Conservation (phyloP, 2,113 vertebrate genomes). For the Buteo buteo region DNA sequence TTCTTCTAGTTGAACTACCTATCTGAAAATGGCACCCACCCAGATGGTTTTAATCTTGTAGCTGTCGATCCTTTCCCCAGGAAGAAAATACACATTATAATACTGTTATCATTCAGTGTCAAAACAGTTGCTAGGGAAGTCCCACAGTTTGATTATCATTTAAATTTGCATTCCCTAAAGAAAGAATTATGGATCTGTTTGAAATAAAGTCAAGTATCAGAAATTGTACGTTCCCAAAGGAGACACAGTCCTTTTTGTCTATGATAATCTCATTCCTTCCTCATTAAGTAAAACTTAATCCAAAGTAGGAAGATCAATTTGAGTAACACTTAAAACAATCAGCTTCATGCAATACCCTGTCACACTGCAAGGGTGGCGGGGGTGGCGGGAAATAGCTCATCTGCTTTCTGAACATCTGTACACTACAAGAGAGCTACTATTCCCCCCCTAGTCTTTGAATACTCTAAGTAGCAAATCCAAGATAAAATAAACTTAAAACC, state of each 20-base stretch:
- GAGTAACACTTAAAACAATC: slow-evolving; percentile 29
- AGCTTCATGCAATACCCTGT: neutral
- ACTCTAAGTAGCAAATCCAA: neutral
- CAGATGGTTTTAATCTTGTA: neutral
- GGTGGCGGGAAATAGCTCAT: neutral
- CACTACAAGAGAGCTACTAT: neutral
- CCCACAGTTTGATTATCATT: neutral
- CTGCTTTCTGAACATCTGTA: neutral
- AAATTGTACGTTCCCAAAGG: neutral
- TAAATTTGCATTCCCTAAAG: neutral
- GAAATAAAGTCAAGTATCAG: neutral
- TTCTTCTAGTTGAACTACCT: neutral
- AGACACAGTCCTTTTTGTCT: neutral
- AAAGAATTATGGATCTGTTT: neutral
- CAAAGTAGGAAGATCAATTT: slow-evolving; percentile 38
- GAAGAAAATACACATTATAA: neutral
- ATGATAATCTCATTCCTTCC: slow-evolving; percentile 15
- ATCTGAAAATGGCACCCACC: slow-evolving; percentile 9
- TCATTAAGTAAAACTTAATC: slow-evolving; percentile 47
- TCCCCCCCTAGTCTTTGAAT: neutral
- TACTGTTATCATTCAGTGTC: neutral
- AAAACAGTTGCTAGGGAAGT: neutral
- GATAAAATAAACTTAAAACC: slow-evolving; percentile 6
- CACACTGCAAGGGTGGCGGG: neutral
- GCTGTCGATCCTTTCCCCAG: neutral